Evolutionary conservation across 1,140 invertebrate species (phyloP).

Genomic region (Cherax destructor): DNA sequence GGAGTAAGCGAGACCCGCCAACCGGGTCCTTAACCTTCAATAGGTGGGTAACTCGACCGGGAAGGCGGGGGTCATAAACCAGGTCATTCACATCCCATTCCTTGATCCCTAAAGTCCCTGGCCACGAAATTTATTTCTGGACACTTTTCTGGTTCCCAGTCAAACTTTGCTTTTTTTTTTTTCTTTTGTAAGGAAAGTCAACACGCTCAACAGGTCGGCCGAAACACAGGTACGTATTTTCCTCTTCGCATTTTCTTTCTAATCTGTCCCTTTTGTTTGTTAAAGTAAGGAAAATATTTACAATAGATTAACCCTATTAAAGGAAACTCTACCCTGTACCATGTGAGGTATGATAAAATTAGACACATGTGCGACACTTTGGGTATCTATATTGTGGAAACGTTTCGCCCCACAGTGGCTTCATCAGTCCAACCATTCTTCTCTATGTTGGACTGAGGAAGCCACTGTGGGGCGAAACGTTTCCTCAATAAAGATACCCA

Average conservation of each 20-base stretch:
- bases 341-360: too few species aligned
- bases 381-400: too few species aligned
- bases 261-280: neutral
- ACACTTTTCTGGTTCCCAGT: neutral
- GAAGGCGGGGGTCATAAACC: slow-evolving; percentile 8
- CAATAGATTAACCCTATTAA: too few species aligned
- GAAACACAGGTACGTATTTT: neutral
- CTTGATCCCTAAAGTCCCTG: neutral
- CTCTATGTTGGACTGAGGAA: too few species aligned
- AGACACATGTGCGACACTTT: too few species aligned
- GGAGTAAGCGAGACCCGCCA: neutral
- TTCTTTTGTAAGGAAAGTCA: neutral
- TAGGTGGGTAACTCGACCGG: neutral
- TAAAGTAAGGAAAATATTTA: too few species aligned
- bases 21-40: neutral
- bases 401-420: too few species aligned
- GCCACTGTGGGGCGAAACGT: too few species aligned
- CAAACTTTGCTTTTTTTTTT: neutral
- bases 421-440: too few species aligned
- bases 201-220: neutral
- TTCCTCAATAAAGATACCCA: too few species aligned
- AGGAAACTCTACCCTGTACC: too few species aligned
- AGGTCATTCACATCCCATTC: slow-evolving; percentile 31
- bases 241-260: neutral
- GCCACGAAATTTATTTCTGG: slow-evolving; percentile 1